A percentile compares a stretch with the other conserved stretches of the same genome.
These are phyloP conservation scores for Danaus plexippus DNA, from an alignment of 1,140 invertebrate species.

Conservation along the genomic window DNA sequence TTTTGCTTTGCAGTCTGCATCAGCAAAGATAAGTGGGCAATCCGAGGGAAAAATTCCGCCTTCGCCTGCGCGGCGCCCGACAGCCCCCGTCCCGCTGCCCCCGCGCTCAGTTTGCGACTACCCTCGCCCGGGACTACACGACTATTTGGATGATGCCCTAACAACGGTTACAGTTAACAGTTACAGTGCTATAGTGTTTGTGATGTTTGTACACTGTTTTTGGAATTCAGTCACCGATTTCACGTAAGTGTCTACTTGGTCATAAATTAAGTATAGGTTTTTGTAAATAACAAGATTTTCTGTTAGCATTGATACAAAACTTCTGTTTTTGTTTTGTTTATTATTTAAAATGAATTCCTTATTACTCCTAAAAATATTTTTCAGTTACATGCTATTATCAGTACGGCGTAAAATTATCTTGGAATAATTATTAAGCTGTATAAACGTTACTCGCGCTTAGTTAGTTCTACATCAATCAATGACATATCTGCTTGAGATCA, in stretches of 20 bases:
- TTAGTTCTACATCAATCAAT: too few species aligned
- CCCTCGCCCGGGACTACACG: conserved; percentile 25
- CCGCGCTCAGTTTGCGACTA: conserved; percentile 35
- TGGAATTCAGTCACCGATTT: conserved; percentile 19
- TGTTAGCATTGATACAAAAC: too few species aligned
- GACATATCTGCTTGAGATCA: too few species aligned
- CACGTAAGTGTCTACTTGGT: conserved; percentile 21
- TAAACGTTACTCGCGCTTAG: too few species aligned
- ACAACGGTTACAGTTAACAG: too few species aligned
- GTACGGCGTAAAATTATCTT: too few species aligned
- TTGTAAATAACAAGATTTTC: neutral
- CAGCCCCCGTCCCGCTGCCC: conserved; percentile 17
- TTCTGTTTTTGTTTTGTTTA: too few species aligned
- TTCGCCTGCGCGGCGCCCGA: conserved; percentile 45
- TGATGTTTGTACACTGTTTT: conserved; percentile 19
- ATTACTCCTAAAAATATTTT: too few species aligned
- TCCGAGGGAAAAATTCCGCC: conserved; percentile 44
- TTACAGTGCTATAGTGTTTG: conserved; percentile 25
- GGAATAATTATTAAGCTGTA: too few species aligned
- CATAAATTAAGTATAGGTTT: conserved; percentile 4
- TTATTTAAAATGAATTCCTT: too few species aligned
- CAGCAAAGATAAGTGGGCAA: conserved; percentile 53
- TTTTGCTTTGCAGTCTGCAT: conserved; percentile 46
- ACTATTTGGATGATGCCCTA: too few species aligned
- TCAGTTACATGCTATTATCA: too few species aligned